Base-by-base conservation (phyloP, 2,888 invertebrate species). In the Stenotaenia linearis region DNA sequence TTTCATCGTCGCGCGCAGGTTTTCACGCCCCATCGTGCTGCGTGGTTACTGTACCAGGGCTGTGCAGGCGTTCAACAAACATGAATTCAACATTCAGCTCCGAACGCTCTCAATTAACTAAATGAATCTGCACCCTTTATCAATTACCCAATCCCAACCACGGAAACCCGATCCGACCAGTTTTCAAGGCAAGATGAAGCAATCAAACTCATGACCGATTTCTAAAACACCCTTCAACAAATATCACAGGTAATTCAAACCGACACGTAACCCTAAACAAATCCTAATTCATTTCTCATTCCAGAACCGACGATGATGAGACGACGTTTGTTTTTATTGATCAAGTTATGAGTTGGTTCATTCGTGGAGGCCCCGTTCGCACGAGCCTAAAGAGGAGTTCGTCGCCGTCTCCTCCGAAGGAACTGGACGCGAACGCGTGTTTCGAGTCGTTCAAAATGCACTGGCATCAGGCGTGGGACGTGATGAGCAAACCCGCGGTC, bases 391-490 rank as follows among this genome's bases (percentile, higher is more conserved):
- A 77, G 80, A 78, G 61, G 30, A 80, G 45, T n/a, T 61, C 75
- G 9, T 74, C 78, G 21, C 56, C 80, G n/a, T 80, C 77, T 6
- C 23, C 40, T 10, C 61, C 77, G 21, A 61, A 30, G 28, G 95
- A 95, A 87, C 93, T 95, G 0, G 92, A 93, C 80, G 85, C 86
- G 1, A 84, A 84, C 79, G 96, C 96, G 7, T 96, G 96, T 87
- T 94, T 93, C 85, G 95, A 93, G 86, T 96, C 96, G 84, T 96
- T 96, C 87, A 92, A 93, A 86, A 94, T 94, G 86, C 97, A 97
- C 86, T 97, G 97, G 96, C 93, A 95, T 84, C 96, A 97, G 86
- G 94, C 93, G 1, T 88, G 91, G 84, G 94, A 94, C 82, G 94
- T 96, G 80, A 94, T 96, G 83, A 88, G 81, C 50, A 81, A 76